Conservation (phyloP, 2,113 vertebrate species). For the Chlorocebus sabaeus region DNA sequence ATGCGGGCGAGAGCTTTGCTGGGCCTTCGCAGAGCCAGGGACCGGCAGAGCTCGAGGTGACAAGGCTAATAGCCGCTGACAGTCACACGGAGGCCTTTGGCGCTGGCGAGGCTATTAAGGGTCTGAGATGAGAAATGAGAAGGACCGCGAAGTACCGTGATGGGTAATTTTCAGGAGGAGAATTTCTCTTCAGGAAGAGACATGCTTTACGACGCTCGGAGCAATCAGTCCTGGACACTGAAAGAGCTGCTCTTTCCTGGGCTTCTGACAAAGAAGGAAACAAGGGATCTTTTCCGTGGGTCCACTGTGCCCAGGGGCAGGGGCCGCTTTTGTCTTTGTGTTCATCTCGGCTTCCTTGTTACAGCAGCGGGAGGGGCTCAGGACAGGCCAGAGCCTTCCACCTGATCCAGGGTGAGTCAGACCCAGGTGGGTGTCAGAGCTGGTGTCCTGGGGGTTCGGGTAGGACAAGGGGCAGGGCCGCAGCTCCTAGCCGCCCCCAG, state of each 20-base stretch:
- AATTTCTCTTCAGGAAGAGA: not conserved
- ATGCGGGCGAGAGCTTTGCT: rapidly evolving
- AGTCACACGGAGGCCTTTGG: not conserved
- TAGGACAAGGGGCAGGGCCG: not conserved
- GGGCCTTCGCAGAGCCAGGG: not conserved
- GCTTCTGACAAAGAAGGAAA: not conserved
- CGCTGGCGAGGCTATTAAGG: rapidly evolving
- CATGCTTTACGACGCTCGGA: not conserved
- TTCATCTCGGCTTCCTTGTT: not conserved
- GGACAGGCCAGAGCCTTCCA: not conserved
- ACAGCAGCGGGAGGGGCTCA: rapidly evolving
- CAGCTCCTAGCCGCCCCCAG: rapidly evolving
- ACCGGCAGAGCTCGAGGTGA: rapidly evolving
- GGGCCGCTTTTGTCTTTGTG: rapidly evolving
- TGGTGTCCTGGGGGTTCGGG: not conserved
- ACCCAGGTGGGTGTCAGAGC: rapidly evolving
- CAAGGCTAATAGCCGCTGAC: not conserved
- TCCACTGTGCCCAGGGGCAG: rapidly evolving
- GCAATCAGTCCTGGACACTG: rapidly evolving
- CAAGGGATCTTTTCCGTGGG: rapidly evolving
- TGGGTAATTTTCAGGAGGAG: not conserved
- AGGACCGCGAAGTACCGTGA: rapidly evolving
- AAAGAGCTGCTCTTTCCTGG: rapidly evolving
- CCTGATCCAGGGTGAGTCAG: rapidly evolving
- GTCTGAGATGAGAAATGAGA: not conserved